These are phyloP conservation scores for Trichogramma dendrolimi DNA, from an alignment of 2,888 invertebrate genomes.

Conservation along the genomic window DNA sequence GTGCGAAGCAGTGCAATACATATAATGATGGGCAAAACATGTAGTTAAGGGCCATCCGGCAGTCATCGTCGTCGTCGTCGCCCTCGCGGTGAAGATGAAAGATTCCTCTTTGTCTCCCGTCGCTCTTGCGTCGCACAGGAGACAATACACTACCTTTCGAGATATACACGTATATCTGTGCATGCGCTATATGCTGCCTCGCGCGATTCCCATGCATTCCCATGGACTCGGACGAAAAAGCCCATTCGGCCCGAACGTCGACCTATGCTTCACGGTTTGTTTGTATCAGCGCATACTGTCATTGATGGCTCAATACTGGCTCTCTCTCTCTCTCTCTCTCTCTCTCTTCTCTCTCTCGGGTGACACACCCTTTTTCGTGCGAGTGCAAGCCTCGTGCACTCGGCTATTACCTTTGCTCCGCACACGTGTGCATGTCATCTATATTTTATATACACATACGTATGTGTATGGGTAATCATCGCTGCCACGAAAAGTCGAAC, in stretches of 20 bases:
- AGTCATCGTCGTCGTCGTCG: conserved; percentile 7
- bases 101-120: conserved; percentile 22
- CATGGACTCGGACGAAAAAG: neutral
- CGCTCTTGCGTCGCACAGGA: neutral
- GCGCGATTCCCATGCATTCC: conserved; percentile 10
- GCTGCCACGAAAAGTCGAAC: conserved; percentile 48
- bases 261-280: neutral
- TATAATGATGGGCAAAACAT: conserved; percentile 33
- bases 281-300: conserved; percentile 26
- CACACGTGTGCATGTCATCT: conserved; percentile 5
- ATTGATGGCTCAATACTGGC: conserved; percentile 43
- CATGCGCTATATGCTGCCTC: neutral
- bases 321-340: neutral
- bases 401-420: neutral
- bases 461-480: conserved; percentile 42
- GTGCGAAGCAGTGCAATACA: no score
- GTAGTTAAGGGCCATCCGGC: conserved; percentile 43
- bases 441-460: conserved; percentile 34
- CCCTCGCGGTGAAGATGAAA: conserved; percentile 47
- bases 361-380: conserved; percentile 33
- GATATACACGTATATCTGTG: no score
- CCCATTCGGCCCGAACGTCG: neutral
- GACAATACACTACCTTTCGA: no score
- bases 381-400: conserved; percentile 6
- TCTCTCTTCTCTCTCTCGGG: conserved; percentile 13